phyloP scores from a whole-genome alignment of 2,797 vertebrate genomes.

The Acomys russatus region DNA sequence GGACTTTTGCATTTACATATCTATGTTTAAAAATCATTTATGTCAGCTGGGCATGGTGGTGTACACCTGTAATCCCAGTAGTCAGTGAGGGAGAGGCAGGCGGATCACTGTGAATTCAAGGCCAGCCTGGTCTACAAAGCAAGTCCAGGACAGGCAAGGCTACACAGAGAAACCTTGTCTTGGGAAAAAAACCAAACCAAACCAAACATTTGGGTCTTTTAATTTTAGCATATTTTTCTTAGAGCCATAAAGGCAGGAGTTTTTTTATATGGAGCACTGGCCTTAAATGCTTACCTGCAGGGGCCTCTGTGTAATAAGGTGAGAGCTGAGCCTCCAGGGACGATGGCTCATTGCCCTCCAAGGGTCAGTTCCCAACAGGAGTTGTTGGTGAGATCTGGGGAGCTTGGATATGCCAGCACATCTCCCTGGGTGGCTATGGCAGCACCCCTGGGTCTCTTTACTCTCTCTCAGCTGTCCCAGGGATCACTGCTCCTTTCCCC shows the following conservation, averaged over 20 bases:
- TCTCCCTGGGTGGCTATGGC: neutral
- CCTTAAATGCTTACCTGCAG: slow-evolving; percentile 48
- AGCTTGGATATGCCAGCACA: accelerated
- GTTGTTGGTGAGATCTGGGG: neutral
- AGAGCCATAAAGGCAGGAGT: neutral
- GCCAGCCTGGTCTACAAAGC: too few relatives aligned
- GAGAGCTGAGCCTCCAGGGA: neutral
- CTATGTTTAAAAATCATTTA: neutral
- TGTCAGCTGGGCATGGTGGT: too few relatives aligned
- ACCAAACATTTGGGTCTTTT: slow-evolving; percentile 36
- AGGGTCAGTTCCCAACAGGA: neutral
- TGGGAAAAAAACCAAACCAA: too few relatives aligned
- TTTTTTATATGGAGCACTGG: neutral
- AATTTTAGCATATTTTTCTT: slow-evolving; percentile 69
- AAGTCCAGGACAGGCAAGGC: too few relatives aligned
- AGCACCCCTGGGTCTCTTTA: neutral
- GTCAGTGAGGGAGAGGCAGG: too few relatives aligned
- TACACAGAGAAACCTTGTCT: too few relatives aligned
- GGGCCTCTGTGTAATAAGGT: neutral
- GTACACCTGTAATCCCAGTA: too few relatives aligned
- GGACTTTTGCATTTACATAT: slow-evolving; percentile 68
- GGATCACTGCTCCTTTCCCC: slow-evolving; percentile 8
- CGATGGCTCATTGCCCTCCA: slow-evolving; percentile 3
- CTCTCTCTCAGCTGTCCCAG: neutral
- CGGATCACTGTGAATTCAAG: too few relatives aligned